These are phyloP conservation scores for Phainopepla nitens DNA, from an alignment of 2,113 vertebrate species.

Conservation along the genomic window DNA sequence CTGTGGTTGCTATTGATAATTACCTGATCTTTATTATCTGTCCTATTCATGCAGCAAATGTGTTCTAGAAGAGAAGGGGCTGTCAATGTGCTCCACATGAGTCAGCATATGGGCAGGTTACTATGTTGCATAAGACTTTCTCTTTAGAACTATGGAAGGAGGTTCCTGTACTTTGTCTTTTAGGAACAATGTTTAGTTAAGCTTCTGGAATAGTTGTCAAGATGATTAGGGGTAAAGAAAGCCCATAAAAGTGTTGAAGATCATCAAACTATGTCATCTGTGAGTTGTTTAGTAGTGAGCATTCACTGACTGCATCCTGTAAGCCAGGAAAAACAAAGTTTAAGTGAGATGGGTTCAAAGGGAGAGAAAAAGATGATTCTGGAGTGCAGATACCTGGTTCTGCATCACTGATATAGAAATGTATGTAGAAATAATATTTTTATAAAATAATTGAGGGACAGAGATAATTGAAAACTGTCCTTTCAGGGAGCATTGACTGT, in stretches of 20 bases:
- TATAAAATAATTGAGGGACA: not conserved
- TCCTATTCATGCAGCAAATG: not conserved
- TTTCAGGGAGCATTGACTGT: not conserved
- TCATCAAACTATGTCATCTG: not conserved
- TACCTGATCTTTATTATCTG: not conserved
- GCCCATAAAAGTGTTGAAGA: not conserved
- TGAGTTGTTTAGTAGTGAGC: not conserved
- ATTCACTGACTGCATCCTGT: not conserved
- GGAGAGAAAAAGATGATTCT: not conserved
- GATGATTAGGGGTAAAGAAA: not conserved
- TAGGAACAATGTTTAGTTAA: not conserved
- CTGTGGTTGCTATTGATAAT: not conserved
- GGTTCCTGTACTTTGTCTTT: not conserved
- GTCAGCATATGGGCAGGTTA: not conserved
- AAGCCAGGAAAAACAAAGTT: not conserved
- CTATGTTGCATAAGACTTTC: not conserved
- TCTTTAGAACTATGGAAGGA: not conserved
- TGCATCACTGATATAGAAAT: not conserved
- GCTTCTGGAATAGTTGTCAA: not conserved
- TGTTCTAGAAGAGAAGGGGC: not conserved
- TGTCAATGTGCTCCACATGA: not conserved
- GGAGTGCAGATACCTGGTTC: not conserved
- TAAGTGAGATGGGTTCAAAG: not conserved
- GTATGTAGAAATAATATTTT: not conserved
- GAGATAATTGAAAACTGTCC: not conserved